phyloP scores from a whole-genome alignment of 1,140 invertebrate species.

The Drosophila truncata region DNA sequence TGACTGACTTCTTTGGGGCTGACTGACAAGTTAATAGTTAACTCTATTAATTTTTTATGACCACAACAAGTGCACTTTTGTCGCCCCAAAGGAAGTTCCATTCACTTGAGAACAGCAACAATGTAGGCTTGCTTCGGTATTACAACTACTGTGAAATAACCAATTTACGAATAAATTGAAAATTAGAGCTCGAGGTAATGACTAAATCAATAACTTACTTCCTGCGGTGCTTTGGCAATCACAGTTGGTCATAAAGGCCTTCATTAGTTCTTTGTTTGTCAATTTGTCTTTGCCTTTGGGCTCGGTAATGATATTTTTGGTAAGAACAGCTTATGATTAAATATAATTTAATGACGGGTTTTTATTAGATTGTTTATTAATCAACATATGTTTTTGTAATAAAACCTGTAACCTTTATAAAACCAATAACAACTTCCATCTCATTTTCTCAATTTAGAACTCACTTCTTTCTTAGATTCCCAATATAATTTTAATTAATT shows the following conservation, averaged over 20 bases:
- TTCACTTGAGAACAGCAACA: conserved; percentile 44
- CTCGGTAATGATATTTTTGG: neutral
- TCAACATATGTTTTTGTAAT: too few species aligned
- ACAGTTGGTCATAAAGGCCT: conserved; percentile 37
- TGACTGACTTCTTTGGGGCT: conserved; percentile 41
- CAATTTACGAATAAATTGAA: conserved; percentile 59
- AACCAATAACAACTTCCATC: neutral
- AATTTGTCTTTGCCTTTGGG: conserved; percentile 12
- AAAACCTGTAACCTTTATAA: neutral
- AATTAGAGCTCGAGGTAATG: conserved; percentile 55
- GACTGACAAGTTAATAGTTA: conserved; percentile 76
- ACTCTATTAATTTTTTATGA: conserved; percentile 65
- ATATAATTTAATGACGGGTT: conserved; percentile 11
- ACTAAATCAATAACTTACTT: conserved; percentile 68
- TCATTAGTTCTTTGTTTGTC: conserved; percentile 42
- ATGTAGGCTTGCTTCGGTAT: neutral
- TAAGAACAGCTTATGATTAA: neutral
- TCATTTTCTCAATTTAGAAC: neutral
- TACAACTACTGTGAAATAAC: conserved; percentile 32
- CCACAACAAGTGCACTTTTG: conserved; percentile 35
- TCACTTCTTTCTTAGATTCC: neutral
- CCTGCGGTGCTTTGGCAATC: conserved; percentile 55
- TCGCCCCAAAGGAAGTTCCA: conserved; percentile 56
- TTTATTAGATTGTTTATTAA: too few species aligned
- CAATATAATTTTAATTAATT: neutral